Evolutionary conservation across 1,140 invertebrate genomes (phyloP).

Genomic region (Meloidogyne exigua): DNA sequence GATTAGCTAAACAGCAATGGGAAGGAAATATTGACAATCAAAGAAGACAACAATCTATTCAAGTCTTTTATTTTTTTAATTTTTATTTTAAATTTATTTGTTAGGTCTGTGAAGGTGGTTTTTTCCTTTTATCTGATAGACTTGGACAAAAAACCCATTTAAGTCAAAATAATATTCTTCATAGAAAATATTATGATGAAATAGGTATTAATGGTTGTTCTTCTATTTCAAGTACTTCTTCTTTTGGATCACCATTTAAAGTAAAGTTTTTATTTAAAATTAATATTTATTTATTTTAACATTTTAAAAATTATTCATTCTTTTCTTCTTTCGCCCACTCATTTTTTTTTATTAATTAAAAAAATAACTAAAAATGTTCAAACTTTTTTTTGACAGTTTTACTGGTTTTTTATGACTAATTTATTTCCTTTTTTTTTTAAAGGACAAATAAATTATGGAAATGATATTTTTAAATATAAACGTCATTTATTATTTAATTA

Average conservation of each 20-base stretch:
- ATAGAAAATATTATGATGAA: slow-evolving; percentile 40
- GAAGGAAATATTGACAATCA: not conserved
- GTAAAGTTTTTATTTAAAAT: slow-evolving; percentile 18
- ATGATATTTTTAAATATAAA: not conserved
- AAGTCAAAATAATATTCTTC: slow-evolving; percentile 32
- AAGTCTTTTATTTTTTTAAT: not conserved
- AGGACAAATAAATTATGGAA: not conserved
- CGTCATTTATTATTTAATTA: not conserved
- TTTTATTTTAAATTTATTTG: not conserved
- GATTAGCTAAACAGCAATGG: slow-evolving; percentile 15
- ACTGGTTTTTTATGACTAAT: not conserved
- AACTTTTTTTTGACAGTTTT: not conserved
- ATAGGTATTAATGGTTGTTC: slow-evolving; percentile 26
- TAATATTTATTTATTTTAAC: not conserved
- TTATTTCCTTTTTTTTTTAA: not conserved
- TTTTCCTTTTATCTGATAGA: slow-evolving; percentile 31
- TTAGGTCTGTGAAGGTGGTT: slow-evolving; percentile 36
- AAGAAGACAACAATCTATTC: not conserved
- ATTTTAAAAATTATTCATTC: not conserved
- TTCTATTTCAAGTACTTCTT: slow-evolving; percentile 33
- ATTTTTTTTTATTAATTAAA: not conserved
- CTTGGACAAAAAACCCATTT: slow-evolving; percentile 8
- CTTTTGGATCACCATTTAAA: slow-evolving; percentile 34
- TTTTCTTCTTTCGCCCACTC: not conserved
- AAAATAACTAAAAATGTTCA: not conserved